Percentiles rank a stretch among this genome's conserved stretches.
phyloP scores from a whole-genome alignment of 2,797 vertebrate species.

The Megaceryle alcyon region DNA sequence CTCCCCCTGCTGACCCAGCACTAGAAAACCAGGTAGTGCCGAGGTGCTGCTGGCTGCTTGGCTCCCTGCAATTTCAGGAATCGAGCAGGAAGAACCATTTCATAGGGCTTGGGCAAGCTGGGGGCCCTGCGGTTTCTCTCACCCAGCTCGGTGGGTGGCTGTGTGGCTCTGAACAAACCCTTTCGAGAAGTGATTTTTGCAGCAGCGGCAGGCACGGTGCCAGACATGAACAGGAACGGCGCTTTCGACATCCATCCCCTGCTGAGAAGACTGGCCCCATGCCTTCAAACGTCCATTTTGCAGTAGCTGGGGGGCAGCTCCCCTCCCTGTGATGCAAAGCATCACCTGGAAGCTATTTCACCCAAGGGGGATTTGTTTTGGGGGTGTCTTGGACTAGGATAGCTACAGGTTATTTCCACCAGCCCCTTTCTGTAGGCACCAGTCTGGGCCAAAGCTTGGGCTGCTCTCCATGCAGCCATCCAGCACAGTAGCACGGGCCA shows the following conservation, averaged over 20 bases:
- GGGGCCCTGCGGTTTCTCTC: not conserved
- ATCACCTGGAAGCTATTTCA: not conserved
- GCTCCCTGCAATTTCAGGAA: not conserved
- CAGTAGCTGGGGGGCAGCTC: not conserved
- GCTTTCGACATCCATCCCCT: accelerated
- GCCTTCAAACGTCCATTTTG: not conserved
- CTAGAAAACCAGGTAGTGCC: not conserved
- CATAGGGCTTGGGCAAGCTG: not conserved
- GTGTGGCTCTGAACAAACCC: not conserved
- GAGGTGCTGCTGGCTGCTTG: not conserved
- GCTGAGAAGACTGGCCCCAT: accelerated
- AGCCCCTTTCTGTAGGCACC: not conserved
- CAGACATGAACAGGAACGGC: not conserved
- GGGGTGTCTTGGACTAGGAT: not conserved
- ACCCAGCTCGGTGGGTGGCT: accelerated
- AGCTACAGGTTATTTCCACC: not conserved
- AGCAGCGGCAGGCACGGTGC: not conserved
- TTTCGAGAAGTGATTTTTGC: conserved; percentile 35
- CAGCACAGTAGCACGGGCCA: not conserved
- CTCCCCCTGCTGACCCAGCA: not conserved
- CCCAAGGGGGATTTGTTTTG: not conserved
- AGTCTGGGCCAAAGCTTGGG: accelerated
- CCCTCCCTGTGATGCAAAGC: not conserved
- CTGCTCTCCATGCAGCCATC: accelerated
- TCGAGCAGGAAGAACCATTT: not conserved